Conservation (phyloP, 1,140 invertebrate genomes). For the Drosophila lini region DNA sequence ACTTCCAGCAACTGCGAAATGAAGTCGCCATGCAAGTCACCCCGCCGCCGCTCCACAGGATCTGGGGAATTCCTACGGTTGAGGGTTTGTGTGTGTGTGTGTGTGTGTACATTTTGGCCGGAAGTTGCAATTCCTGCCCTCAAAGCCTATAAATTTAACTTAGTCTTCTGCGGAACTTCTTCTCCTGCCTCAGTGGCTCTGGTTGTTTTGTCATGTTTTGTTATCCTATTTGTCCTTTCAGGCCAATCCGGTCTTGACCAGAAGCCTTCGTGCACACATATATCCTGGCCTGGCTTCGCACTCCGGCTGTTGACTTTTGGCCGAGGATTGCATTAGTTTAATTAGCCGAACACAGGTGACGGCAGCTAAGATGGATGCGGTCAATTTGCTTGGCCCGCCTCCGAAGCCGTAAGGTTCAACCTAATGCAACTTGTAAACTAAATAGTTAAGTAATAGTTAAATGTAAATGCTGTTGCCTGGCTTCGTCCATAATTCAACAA, state of each 20-base stretch:
- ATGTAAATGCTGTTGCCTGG: slow-evolving; percentile 3
- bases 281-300: slow-evolving; percentile 37
- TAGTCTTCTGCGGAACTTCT: slow-evolving; percentile 64
- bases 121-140: slow-evolving; percentile 77
- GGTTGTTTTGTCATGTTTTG: slow-evolving; percentile 53
- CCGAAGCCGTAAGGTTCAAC: slow-evolving; percentile 11
- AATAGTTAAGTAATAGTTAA: slow-evolving; percentile 3
- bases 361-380: slow-evolving; percentile 32
- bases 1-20: slow-evolving; percentile 67
- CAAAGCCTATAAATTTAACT: slow-evolving; percentile 80
- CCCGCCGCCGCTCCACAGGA: slow-evolving; percentile 23
- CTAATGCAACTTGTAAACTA: slow-evolving; percentile 19
- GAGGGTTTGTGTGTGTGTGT: slow-evolving; percentile 10
- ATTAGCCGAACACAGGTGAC: slow-evolving; percentile 42
- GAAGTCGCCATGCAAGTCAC: slow-evolving; percentile 66
- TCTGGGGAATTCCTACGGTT: slow-evolving; percentile 32
- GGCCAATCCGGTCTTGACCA: slow-evolving; percentile 22
- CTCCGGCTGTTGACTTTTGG: slow-evolving; percentile 42
- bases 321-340: slow-evolving; percentile 54
- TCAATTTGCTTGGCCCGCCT: slow-evolving; percentile 24
- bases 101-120: slow-evolving; percentile 50
- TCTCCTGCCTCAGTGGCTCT: slow-evolving; percentile 40
- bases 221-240: slow-evolving; percentile 46
- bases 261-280: slow-evolving; percentile 6
- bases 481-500: neutral